Base-by-base conservation (phyloP, 2,113 vertebrate species). In the Fulmarus glacialis region DNA sequence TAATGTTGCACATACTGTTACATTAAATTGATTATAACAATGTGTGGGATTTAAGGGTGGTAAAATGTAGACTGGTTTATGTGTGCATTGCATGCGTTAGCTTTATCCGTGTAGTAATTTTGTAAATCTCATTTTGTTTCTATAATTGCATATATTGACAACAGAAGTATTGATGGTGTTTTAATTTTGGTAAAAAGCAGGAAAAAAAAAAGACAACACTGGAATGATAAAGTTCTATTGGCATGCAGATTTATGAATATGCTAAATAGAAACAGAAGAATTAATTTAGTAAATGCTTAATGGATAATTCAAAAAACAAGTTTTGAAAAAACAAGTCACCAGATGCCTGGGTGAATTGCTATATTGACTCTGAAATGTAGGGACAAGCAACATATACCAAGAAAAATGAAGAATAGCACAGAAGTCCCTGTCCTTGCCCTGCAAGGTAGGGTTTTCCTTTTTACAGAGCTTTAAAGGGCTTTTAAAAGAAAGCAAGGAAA, bases 281-380 rank as follows among this genome's bases (percentile, higher is more conserved):
- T 66, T 95, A 93, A 91, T 90, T 75, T 87, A 72, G 42, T 82
- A 73, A 87, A 80, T 58, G 20, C 53, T 60, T 84, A 71, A 63
- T 38, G 47, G 83, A 48, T 66, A 82, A n/a, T 80, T 84, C 59
- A 56, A 43, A 78, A 83, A 94, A 71, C 12, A 84, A 83, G 40
- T 73, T 89, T 63, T n/a, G n/a, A n/a, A n/a, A n/a, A n/a, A n/a
- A n/a, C n/a, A n/a, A n/a, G n/a, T n/a, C n/a, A n/a, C n/a, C n/a
- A n/a, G n/a, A n/a, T 93, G 42, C 27, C 11, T 6, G 4, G 16
- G 22, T 91, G 36, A 91, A 92, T 83, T 82, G 47, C 63, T 80
- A 96, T 82, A 72, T 87, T 91, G 82, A 94, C 40, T 78, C 66
- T 94, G 77, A 91, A 91, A 50, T 59, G 10, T 52, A 94, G 83